Percentiles rank a stretch among this genome's conserved stretches.
Conservation (phyloP, 2,888 invertebrate species). For the Himalopsyche kuldschensis region DNA sequence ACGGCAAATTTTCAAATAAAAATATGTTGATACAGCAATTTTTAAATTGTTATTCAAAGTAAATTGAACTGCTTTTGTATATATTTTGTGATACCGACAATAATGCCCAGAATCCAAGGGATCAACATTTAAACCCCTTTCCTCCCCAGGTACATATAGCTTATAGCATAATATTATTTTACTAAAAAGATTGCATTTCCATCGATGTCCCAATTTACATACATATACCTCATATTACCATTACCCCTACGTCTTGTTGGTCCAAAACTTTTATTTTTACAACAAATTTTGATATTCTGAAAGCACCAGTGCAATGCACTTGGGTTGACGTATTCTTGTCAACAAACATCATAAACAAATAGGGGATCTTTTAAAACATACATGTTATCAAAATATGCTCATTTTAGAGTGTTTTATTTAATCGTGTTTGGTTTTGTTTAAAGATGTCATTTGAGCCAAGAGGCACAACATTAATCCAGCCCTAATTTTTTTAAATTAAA, state of each 20-base stretch:
- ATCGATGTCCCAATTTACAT: constrained; percentile 33
- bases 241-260: constrained; percentile 12
- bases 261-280: not conserved
- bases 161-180: not conserved
- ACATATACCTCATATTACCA: not conserved
- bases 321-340: not conserved
- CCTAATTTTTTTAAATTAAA: no score
- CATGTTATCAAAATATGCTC: no score
- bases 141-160: not conserved
- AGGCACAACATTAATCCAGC: no score
- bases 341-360: not conserved
- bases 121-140: not conserved
- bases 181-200: constrained; percentile 9
- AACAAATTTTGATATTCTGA: not conserved
- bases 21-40: not conserved
- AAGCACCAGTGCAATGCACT: not conserved
- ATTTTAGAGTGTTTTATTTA: no score
- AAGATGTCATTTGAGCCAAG: no score
- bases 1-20: not conserved
- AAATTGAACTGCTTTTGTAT: not conserved
- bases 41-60: not conserved
- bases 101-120: not conserved
- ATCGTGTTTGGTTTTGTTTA: no score
- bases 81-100: not conserved
- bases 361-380: no score